phyloP scores from a whole-genome alignment of 2,113 vertebrate genomes.

The Centrocercus urophasianus region DNA sequence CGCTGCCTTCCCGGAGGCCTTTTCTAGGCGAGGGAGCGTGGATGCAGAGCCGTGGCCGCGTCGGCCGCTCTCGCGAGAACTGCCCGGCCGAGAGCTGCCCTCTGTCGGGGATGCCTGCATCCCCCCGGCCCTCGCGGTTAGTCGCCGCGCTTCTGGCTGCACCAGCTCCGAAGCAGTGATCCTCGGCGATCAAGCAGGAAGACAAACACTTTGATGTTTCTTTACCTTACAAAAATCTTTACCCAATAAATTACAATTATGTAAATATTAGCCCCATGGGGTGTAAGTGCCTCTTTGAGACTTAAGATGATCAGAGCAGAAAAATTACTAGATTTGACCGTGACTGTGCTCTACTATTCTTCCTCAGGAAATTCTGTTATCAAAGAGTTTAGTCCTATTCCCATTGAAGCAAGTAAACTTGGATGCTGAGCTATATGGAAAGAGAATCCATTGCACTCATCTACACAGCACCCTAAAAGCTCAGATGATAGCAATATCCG shows the following conservation, averaged over 20 bases:
- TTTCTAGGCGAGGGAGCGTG: too few relatives aligned
- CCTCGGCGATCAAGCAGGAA: neutral
- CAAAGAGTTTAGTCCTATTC: slow-evolving; percentile 59
- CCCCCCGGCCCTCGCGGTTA: too few relatives aligned
- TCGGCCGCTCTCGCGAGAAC: too few relatives aligned
- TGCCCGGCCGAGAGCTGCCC: too few relatives aligned
- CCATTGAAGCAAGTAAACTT: slow-evolving; percentile 45
- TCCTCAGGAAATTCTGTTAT: slow-evolving; percentile 66
- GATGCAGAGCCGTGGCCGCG: too few relatives aligned
- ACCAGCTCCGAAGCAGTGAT: too few relatives aligned
- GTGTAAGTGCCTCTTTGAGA: slow-evolving; percentile 46
- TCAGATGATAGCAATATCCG: neutral
- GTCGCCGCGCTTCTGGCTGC: too few relatives aligned
- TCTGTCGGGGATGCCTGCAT: too few relatives aligned
- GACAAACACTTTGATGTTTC: slow-evolving; percentile 71
- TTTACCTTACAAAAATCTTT: slow-evolving; percentile 37
- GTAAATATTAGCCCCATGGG: slow-evolving; percentile 61
- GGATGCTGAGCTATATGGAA: slow-evolving; percentile 8
- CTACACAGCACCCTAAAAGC: neutral
- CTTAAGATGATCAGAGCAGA: slow-evolving; percentile 68
- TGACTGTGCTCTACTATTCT: slow-evolving; percentile 43
- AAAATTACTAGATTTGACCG: slow-evolving; percentile 68
- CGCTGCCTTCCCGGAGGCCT: too few relatives aligned
- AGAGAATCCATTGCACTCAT: slow-evolving; percentile 15
- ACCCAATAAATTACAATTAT: slow-evolving; percentile 74